phyloP scores from a whole-genome alignment of 2,113 vertebrate genomes.

The Ancistrus triradiatus region DNA sequence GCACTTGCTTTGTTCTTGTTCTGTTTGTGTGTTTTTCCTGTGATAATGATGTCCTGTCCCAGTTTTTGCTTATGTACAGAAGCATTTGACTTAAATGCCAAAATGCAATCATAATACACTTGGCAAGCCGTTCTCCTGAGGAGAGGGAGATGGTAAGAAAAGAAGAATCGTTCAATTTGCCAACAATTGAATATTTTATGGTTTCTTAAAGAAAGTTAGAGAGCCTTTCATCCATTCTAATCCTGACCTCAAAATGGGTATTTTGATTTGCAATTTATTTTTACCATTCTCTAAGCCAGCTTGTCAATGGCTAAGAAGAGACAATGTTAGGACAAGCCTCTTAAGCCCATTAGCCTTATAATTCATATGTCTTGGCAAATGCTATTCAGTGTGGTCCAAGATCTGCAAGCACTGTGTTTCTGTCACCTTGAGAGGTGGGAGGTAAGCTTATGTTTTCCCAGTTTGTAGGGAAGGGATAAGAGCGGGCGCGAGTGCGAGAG shows the following conservation, averaged over 20 bases:
- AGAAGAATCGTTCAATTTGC: conserved; percentile 50
- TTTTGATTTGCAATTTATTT: conserved; percentile 49
- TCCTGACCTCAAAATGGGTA: conserved; percentile 55
- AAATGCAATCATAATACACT: conserved; percentile 50
- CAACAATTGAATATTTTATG: conserved; percentile 58
- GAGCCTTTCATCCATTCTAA: conserved; percentile 56
- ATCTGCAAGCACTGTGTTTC: conserved; percentile 36
- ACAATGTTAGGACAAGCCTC: conserved; percentile 66
- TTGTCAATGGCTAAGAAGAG: conserved; percentile 47
- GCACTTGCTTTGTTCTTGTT: conserved; percentile 35
- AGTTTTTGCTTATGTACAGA: conserved; percentile 38
- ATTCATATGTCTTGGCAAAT: conserved; percentile 62
- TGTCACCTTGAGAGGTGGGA: conserved; percentile 25
- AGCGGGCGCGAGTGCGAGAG: conserved; percentile 5
- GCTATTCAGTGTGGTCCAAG: conserved; percentile 50
- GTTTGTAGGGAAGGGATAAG: conserved; percentile 10
- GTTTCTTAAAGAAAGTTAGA: conserved; percentile 44
- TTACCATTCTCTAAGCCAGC: conserved; percentile 51
- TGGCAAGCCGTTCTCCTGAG: conserved; percentile 34
- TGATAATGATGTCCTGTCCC: conserved; percentile 42
- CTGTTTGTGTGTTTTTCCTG: neutral
- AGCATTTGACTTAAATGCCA: conserved; percentile 48
- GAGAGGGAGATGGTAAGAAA: conserved; percentile 30
- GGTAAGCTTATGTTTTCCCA: conserved; percentile 20
- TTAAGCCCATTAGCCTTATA: conserved; percentile 69